Conservation (phyloP, 2,797 vertebrate genomes). For the Emydoidea blandingii region DNA sequence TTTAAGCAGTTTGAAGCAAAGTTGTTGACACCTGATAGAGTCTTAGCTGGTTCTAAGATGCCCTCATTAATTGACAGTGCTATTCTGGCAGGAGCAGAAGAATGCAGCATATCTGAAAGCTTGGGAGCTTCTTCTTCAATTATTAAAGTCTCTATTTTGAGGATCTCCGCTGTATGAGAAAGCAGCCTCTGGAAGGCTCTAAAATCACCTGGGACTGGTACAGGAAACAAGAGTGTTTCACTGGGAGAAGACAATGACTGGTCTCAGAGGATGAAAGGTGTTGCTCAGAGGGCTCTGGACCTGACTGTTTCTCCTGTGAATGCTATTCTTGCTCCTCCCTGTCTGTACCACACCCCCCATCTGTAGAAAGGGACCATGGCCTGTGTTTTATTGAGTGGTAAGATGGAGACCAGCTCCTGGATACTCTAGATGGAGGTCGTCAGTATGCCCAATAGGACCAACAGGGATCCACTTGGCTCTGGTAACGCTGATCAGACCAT, state of each 20-base stretch:
- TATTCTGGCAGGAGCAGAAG: neutral
- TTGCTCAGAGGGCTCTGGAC: neutral
- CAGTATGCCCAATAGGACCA: neutral
- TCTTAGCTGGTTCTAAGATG: neutral
- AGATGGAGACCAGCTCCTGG: neutral
- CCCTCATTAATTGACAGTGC: neutral
- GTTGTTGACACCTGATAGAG: neutral
- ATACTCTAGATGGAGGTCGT: neutral
- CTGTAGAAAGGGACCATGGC: neutral
- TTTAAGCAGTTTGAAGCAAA: neutral
- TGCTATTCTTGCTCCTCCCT: neutral
- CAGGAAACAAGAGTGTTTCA: neutral
- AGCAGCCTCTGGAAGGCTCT: neutral
- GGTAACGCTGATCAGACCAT: neutral
- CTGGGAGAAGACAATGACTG: neutral
- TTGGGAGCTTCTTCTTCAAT: neutral
- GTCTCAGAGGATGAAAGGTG: neutral
- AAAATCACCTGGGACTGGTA: neutral
- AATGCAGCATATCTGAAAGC: neutral
- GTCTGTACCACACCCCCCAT: no score
- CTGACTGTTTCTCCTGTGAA: neutral
- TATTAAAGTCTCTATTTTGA: neutral
- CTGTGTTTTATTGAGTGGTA: neutral
- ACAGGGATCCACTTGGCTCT: neutral
- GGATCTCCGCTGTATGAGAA: neutral